Percentiles rank a stretch among this genome's conserved stretches.
Conservation (phyloP, 2,888 invertebrate species). For the Eueremaeus valkanovi region DNA sequence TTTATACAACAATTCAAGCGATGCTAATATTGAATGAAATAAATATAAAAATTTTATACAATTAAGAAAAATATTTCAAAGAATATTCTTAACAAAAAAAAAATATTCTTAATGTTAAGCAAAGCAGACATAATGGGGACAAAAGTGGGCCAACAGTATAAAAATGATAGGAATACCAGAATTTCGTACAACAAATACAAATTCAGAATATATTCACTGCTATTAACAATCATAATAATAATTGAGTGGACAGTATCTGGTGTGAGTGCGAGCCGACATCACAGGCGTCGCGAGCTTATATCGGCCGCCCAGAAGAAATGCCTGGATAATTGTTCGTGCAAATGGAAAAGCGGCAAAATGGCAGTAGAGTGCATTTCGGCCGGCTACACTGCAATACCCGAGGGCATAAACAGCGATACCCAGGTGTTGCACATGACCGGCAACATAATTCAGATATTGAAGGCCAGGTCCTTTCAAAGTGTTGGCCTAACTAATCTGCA, state of each 20-base stretch:
- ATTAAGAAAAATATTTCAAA: too few relatives aligned
- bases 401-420: constrained; percentile 44
- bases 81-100: too few relatives aligned
- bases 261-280: neutral
- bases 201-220: neutral
- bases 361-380: constrained; percentile 46
- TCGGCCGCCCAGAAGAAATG: constrained; percentile 43
- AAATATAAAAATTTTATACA: too few relatives aligned
- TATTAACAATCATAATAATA: constrained; percentile 1
- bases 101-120: too few relatives aligned
- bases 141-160: neutral
- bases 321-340: constrained; percentile 46
- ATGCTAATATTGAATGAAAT: too few relatives aligned
- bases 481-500: constrained; percentile 46
- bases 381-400: constrained; percentile 44
- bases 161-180: neutral
- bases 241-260: neutral
- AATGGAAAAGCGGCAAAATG: constrained; percentile 47
- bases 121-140: too few relatives aligned
- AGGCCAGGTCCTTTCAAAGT: constrained; percentile 44
- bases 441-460: constrained; percentile 44
- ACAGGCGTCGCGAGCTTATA: neutral
- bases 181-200: constrained; percentile 16
- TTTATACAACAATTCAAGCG: too few relatives aligned
- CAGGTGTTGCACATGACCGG: constrained; percentile 47